Base-by-base conservation (phyloP, 2,113 vertebrate species). In the Mesitornis unicolor region DNA sequence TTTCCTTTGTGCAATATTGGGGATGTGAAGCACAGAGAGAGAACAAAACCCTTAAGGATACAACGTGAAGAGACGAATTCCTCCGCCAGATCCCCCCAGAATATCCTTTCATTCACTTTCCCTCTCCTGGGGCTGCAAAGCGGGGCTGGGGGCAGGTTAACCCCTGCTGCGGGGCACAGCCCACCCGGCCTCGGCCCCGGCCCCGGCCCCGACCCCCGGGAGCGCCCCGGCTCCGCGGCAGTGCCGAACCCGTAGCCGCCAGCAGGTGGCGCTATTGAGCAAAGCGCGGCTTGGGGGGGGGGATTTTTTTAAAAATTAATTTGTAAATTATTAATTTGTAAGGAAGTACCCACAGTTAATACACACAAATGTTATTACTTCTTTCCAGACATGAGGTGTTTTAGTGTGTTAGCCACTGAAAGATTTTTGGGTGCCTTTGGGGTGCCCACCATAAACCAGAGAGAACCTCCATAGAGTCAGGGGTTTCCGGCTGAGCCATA, bases 381-480 rank as follows among this genome's bases (percentile, higher is more conserved):
- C 42, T 50, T 61, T 54, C 36, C 29, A 50, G 16, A 8, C 22
- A 6, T 1, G 20, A 63, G 13, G 18, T 26, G 7, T 5, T 75
- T 29, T 18, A 20, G 29, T 1, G 1, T 4, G 16, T 38, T 5
- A 43, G 33, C 11, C 47, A 6, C 42, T 5, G 7, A 16, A 36
- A 28, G 29, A 5, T 5, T 15, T 16, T 81, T 6, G n/a, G 29
- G 8, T 24, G 33, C 8, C 3, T 68, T 14, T 54, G 48, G 43
- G 38, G 9, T 24, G 7, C 3, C 0, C 25, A 5, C 24, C 24
- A 1, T 19, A 2, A 10, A 14, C 1, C 7, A 7, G 20, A 19
- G 31, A 1, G 6, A 5, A 2, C 5, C 56, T 21, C 51, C 35
- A 3, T 4, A 1, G 1, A 18, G 60, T 2, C 5, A 0, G 29